Percentiles rank a stretch among this genome's conserved stretches.
These are phyloP conservation scores for Coregonus ussuriensis DNA, from an alignment of 2,797 vertebrate species.

Conservation along the genomic window DNA sequence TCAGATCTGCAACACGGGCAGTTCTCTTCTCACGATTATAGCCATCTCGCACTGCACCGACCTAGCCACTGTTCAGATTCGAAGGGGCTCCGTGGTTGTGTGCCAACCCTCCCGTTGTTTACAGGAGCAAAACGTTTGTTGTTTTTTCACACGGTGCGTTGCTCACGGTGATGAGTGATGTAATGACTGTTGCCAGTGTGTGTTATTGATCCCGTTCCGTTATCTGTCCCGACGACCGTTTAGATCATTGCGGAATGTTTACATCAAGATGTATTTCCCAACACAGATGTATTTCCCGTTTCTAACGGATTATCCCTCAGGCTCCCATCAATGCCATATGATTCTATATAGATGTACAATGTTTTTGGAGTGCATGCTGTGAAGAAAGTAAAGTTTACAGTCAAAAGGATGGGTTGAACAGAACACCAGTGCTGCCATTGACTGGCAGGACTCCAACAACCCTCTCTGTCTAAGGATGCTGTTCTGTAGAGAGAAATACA, in stretches of 20 bases:
- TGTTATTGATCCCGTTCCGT: neutral
- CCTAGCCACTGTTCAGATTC: neutral
- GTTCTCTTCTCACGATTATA: constrained; percentile 18
- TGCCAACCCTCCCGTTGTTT: neutral
- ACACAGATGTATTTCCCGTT: neutral
- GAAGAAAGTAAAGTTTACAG: neutral
- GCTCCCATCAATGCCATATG: neutral
- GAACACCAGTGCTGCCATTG: neutral
- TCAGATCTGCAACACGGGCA: constrained; percentile 45
- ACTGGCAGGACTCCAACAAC: neutral
- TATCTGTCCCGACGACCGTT: neutral
- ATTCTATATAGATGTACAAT: neutral
- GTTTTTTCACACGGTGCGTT: neutral
- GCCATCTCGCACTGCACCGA: constrained; percentile 7
- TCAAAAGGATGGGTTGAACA: neutral
- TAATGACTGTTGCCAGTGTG: neutral
- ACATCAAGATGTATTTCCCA: neutral
- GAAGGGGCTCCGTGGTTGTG: neutral
- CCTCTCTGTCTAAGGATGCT: neutral
- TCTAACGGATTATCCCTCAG: neutral
- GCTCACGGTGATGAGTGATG: neutral
- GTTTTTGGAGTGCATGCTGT: neutral
- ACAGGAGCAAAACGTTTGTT: neutral
- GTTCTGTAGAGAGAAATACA: neutral
- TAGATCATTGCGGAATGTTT: neutral